These are phyloP conservation scores for Venturia canescens DNA, from an alignment of 1,140 invertebrate species.

Conservation along the genomic window DNA sequence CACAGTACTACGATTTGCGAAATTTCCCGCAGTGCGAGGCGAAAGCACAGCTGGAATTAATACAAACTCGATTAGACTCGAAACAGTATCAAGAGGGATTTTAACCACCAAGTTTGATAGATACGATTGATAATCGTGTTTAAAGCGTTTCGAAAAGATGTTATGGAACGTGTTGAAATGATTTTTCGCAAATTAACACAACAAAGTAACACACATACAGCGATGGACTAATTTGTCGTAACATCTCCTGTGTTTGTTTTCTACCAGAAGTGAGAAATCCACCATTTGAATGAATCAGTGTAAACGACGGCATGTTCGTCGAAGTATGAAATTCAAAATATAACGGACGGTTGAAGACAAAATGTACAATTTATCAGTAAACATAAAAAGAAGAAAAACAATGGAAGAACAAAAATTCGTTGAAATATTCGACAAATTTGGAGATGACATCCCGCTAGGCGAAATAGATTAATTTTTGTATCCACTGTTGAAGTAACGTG, in stretches of 20 bases:
- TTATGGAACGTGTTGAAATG: neutral
- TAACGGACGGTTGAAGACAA: neutral
- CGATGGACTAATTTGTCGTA: conserved; percentile 7
- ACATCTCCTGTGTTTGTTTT: neutral
- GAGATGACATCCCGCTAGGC: conserved; percentile 17
- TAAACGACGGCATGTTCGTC: neutral
- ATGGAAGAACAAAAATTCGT: neutral
- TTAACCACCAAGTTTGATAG: conserved; percentile 76
- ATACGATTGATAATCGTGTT: conserved; percentile 45
- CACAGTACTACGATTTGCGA: conserved; percentile 98
- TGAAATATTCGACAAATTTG: conserved; percentile 19
- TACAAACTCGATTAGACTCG: conserved; percentile 90
- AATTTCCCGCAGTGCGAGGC: conserved; percentile 99
- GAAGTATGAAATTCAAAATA: neutral
- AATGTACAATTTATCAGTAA: conserved; percentile 38
- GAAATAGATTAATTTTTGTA: conserved; percentile 51
- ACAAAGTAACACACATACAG: neutral
- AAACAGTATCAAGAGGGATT: conserved; percentile 92
- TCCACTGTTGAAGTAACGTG: conserved; percentile 43
- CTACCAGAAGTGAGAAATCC: neutral
- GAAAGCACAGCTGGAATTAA: conserved; percentile 91
- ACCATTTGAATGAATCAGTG: conserved; percentile 15
- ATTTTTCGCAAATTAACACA: neutral
- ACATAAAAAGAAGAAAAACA: conserved; percentile 6
- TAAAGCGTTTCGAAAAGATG: conserved; percentile 19